Base-by-base conservation (phyloP, 2,888 invertebrate species). In the Sicus ferrugineus region DNA sequence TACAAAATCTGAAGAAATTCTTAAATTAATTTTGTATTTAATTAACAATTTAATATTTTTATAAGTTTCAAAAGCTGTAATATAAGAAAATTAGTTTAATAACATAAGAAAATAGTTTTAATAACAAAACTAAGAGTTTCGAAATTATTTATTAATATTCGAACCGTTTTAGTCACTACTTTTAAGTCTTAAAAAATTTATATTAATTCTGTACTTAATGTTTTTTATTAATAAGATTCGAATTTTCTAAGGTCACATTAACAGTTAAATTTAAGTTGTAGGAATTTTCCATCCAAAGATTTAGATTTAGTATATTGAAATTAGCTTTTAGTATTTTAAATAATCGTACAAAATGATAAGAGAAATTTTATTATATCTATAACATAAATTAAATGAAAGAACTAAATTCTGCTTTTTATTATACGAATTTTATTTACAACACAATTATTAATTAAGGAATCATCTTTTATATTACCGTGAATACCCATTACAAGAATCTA, bases 231-330 rank as follows among this genome's bases (percentile, higher is more conserved):
- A 42, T 61, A 61, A 38, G 21, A n/a, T 3, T 42, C 26, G 16
- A 16, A 42, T 9, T 50, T 16, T 30, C 30, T 48, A 64, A 28
- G n/a, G 5, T 38, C 54, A 54, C 23, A 56, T 26, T 14, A 56
- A 56, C 26, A 50, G 9, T 16, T 42, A 42, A 42, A 4, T 42
- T 30, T 58, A 50, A 56, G 28, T 23, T 56, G 21, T 58, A 30
- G 46, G 26, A 58, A 28, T 46, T 66, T 58, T 46, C 42, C 42
- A 56, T 66, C 66, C 66, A 66, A 66, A 66, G 66, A 66, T 26
- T 56, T 66, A 42, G 14, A n/a, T 42, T 42, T n/a, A 42, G 42
- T 42, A 7, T 42, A n/a, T 9, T 34, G 7, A 34, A 9, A 9
- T 34, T 34, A 34, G 14, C 42, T 42, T 42, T n/a, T 42, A n/a